Evolutionary conservation across 2,888 invertebrate species (phyloP).

Genomic region (Drosophila mimetica): DNA sequence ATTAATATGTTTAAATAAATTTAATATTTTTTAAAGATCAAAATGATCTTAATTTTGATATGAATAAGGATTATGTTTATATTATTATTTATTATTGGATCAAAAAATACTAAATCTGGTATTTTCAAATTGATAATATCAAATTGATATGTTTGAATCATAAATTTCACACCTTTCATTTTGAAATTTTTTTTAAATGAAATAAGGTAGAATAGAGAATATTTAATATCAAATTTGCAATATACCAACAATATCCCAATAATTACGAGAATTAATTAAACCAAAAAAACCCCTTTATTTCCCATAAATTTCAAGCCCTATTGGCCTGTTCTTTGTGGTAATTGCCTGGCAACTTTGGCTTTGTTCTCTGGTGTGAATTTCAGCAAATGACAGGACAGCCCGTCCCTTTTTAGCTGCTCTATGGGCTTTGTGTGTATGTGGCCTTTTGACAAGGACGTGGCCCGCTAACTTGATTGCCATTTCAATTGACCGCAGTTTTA

Average conservation of each 20-base stretch:
- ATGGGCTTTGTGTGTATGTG: constrained; percentile 38
- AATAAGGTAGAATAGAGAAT: too few species aligned
- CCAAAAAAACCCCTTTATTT: not conserved
- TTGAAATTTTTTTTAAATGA: too few species aligned
- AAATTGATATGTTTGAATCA: too few species aligned
- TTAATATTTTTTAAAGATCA: too few species aligned
- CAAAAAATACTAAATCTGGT: too few species aligned
- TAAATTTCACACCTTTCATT: too few species aligned
- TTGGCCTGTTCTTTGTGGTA: constrained; percentile 2
- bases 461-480: constrained; percentile 78
- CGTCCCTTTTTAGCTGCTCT: constrained; percentile 20
- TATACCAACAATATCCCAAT: too few species aligned
- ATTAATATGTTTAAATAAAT: too few species aligned
- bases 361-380: constrained; percentile 49
- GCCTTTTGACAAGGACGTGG: constrained; percentile 71
- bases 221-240: too few species aligned
- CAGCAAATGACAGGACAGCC: constrained; percentile 49
- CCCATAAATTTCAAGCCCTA: not conserved
- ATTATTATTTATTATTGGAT: too few species aligned
- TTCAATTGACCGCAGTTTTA: constrained; percentile 79
- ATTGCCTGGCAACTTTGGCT: constrained; percentile 9
- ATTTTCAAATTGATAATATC: too few species aligned
- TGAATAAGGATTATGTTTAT: not conserved
- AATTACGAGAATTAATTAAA: not conserved
- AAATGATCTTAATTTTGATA: too few species aligned